Evolutionary conservation across 2,888 invertebrate genomes (phyloP), one percentile per base, ranked within the genome.

Genomic region (Melanophora roralis): DNA sequence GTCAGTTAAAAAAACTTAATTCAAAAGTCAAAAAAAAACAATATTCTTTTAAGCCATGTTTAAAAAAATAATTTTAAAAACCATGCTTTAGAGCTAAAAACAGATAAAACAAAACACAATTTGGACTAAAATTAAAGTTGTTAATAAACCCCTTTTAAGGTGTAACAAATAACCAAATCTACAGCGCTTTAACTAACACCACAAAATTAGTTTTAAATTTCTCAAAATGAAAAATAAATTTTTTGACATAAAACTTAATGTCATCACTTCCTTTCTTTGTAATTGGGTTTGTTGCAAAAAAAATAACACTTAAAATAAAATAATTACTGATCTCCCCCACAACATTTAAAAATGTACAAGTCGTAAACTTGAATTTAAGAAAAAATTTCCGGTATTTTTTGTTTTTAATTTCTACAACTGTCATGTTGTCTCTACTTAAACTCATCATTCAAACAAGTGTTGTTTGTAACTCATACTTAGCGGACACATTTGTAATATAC

Each of bases 321-420:
- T 27, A 27, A 6, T 5, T 27, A 27, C 27, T 3, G 3, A 27
- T 72, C 62, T 21, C 34, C 59, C 53, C 43, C 32, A 43, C 45
- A 27, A 36, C 19, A 3, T 21, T 45, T 8, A 40, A 49, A 40
- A 7, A 40, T 9, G 7, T 59, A 12, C 19, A 34, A 7, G 32
- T n/a, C 32, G 55, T 62, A 16, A 69, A 32, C 16, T 40, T 36
- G 23, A 78, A 68, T 59, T 67, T 64, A 59, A 55, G 32, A 53
- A 80, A 32, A 72, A 73, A 59, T 68, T 76, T 80, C 76, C 76
- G 76, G 72, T 69, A 51, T 55, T 64, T 76, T 49, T 57, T 57
- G 55, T 69, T 40, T 49, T 16, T 27, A 27, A 3, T 5, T 27
- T 67, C 43, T 69, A 12, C 68, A 80, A 76, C 75, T 76, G 80